phyloP scores from a whole-genome alignment of 2,888 invertebrate genomes.

The Pantelozetes paolii region DNA sequence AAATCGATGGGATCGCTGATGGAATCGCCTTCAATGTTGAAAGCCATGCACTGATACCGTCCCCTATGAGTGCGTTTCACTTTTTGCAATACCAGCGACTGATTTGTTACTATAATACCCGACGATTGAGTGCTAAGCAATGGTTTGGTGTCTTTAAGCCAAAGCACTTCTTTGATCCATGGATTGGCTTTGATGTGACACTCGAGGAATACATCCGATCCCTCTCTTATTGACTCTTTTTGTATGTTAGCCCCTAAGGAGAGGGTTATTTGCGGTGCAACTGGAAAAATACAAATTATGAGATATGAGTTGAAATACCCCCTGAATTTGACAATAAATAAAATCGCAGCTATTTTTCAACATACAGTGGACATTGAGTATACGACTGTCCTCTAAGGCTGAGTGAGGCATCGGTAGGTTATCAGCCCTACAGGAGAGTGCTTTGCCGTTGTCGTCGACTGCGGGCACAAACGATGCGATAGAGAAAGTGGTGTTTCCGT shows the following conservation, averaged over 20 bases:
- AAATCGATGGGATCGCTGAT: conserved; percentile 44
- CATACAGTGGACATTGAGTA: conserved; percentile 39
- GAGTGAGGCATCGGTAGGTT: conserved; percentile 43
- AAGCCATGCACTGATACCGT: conserved; percentile 47
- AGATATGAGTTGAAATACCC: not conserved
- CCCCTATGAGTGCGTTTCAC: conserved; percentile 67
- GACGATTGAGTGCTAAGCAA: conserved; percentile 38
- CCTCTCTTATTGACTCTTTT: conserved; percentile 45
- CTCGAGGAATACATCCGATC: conserved; percentile 46
- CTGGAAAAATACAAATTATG: too few species aligned
- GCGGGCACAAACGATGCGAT: conserved; percentile 45
- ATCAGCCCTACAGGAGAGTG: conserved; percentile 44
- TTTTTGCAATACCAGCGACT: conserved; percentile 83
- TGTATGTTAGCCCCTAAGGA: conserved; percentile 43
- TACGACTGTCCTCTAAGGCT: conserved; percentile 44
- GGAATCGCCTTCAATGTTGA: conserved; percentile 46
- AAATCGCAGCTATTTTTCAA: not conserved
- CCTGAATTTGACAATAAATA: not conserved
- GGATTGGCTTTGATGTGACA: conserved; percentile 48
- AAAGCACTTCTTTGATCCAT: conserved; percentile 46
- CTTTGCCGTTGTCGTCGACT: conserved; percentile 43
- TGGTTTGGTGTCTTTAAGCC: conserved; percentile 45
- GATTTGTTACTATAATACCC: conserved; percentile 84
- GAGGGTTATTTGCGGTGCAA: conserved; percentile 42
- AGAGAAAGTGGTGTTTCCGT: conserved; percentile 48